phyloP scores from a whole-genome alignment of 2,888 invertebrate genomes.

The Xestia c-nigrum region DNA sequence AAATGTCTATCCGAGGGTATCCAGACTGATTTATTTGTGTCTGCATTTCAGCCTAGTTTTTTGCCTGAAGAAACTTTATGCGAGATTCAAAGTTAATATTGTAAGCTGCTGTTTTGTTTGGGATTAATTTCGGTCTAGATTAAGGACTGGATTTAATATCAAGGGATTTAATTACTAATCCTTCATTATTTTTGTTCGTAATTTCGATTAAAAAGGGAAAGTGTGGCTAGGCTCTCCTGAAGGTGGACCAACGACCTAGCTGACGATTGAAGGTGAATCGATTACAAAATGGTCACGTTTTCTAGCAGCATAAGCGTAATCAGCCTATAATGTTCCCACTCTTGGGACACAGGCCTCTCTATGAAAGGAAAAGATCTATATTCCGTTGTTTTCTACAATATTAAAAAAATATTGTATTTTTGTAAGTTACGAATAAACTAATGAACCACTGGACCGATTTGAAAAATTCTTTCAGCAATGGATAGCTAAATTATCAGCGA shows the following conservation, averaged over 20 bases:
- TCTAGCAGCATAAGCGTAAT: not conserved
- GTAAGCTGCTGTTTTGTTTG: constrained; percentile 30
- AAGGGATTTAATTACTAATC: constrained; percentile 31
- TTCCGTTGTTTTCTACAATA: no score
- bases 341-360: no score
- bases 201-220: constrained; percentile 2
- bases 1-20: constrained; percentile 39
- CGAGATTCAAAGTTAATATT: constrained; percentile 37
- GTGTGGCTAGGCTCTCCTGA: not conserved
- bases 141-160: constrained; percentile 31
- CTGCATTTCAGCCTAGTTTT: constrained; percentile 57
- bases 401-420: no score
- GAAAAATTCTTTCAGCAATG: no score
- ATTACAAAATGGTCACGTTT: not conserved
- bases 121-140: constrained; percentile 30
- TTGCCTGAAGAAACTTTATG: constrained; percentile 48
- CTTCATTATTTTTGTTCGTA: constrained; percentile 7
- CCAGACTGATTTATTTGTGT: constrained; percentile 62
- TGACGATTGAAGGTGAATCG: not conserved
- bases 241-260: not conserved
- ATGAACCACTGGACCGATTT: no score
- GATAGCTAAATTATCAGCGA: no score
- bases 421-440: no score
- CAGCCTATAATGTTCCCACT: no score
- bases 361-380: no score